Percentiles rank a stretch among this genome's conserved stretches.
These are phyloP conservation scores for Camponotus vicinus DNA, from an alignment of 1,140 invertebrate genomes.

Conservation along the genomic window DNA sequence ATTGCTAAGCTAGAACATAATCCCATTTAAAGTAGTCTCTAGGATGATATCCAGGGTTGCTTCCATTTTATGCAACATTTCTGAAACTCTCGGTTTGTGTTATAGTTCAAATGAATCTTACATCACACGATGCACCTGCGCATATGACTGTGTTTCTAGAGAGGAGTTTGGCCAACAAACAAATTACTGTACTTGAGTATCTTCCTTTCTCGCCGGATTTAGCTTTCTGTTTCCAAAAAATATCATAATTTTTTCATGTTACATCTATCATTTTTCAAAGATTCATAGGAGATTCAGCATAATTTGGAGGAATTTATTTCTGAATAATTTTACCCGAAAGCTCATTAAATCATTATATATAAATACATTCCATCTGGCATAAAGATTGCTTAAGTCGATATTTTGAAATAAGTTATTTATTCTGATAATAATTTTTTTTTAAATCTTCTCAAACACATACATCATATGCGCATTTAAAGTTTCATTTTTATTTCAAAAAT, in stretches of 20 bases:
- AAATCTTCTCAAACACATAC: background rate
- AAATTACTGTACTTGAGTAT: background rate
- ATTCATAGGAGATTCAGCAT: conserved; percentile 6
- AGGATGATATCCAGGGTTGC: no score
- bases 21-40: no score
- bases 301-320: conserved; percentile 10
- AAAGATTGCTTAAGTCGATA: background rate
- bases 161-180: background rate
- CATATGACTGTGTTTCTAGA: background rate
- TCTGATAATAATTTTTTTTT: background rate
- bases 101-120: background rate
- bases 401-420: background rate
- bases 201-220: background rate
- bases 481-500: background rate
- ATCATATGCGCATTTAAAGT: background rate
- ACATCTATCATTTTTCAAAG: background rate
- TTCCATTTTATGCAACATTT: no score
- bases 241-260: background rate
- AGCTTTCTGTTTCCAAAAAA: background rate
- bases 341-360: background rate
- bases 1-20: no score
- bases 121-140: background rate
- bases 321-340: conserved; percentile 6
- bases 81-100: no score
- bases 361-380: background rate